phyloP scores from a whole-genome alignment of 2,888 invertebrate species.

The Thereva unica region DNA sequence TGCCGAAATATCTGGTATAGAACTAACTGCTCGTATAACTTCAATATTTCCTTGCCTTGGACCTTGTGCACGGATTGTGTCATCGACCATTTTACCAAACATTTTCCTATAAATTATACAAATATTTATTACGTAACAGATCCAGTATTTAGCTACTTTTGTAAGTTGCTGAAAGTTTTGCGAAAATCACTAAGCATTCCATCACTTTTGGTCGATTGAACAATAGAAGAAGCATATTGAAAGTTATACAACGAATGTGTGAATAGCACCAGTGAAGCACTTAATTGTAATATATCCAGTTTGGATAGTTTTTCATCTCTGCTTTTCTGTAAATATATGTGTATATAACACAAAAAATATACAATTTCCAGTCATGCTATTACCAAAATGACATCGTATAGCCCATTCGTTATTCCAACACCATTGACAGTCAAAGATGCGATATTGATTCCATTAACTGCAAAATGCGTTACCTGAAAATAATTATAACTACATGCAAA shows the following conservation, averaged over 20 bases:
- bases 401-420: conserved; percentile 49
- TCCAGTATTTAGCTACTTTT: conserved; percentile 46
- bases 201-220: conserved; percentile 45
- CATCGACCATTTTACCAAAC: conserved; percentile 52
- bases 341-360: neutral
- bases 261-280: conserved; percentile 52
- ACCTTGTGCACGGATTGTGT: conserved; percentile 50
- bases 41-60: conserved; percentile 48
- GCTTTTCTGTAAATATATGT: conserved; percentile 47
- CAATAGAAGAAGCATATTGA: conserved; percentile 51
- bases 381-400: conserved; percentile 51
- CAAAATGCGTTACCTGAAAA: conserved; percentile 41
- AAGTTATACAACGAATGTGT: conserved; percentile 55
- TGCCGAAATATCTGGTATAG: conserved; percentile 51
- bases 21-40: conserved; percentile 52
- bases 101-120: conserved; percentile 45
- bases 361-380: conserved; percentile 29
- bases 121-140: too few species aligned
- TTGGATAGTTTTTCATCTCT: conserved; percentile 50
- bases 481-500: neutral
- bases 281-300: conserved; percentile 50
- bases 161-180: conserved; percentile 49
- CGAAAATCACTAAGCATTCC: conserved; percentile 47
- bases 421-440: conserved; percentile 52
- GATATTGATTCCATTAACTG: conserved; percentile 53